phyloP scores from a whole-genome alignment of 2,888 invertebrate species.

The Strigamia maritima region DNA sequence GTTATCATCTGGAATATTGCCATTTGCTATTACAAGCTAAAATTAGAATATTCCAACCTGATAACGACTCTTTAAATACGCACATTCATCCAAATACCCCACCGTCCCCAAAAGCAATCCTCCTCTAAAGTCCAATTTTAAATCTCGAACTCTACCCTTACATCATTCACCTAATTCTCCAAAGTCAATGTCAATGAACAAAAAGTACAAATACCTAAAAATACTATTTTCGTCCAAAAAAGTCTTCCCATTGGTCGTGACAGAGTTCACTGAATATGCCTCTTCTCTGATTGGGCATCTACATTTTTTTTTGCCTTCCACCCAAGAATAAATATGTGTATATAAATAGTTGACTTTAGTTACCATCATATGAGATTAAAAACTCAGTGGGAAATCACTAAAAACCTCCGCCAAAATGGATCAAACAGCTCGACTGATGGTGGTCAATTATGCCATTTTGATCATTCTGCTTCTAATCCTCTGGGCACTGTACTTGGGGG shows the following conservation, averaged over 20 bases:
- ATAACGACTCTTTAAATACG: too few species aligned
- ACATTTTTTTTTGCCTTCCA: not conserved
- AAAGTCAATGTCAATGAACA: not conserved
- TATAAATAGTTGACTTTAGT: conserved; percentile 15
- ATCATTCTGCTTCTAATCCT: conserved; percentile 13
- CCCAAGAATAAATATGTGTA: not conserved
- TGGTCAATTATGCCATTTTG: conserved; percentile 28
- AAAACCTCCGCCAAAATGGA: not conserved
- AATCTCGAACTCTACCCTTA: not conserved
- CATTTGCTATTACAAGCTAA: not conserved
- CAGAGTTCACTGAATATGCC: conserved; percentile 7
- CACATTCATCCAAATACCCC: too few species aligned
- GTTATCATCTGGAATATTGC: not conserved
- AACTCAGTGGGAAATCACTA: not conserved
- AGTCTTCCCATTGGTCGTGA: not conserved
- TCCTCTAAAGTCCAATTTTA: not conserved
- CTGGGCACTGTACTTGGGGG: conserved; percentile 18
- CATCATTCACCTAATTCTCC: not conserved
- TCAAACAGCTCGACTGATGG: conserved; percentile 17
- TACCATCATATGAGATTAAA: not conserved
- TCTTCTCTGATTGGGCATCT: not conserved
- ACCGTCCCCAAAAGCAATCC: too few species aligned
- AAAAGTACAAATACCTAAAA: not conserved
- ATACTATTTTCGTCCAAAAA: not conserved
- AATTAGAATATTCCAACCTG: not conserved